Conservation (phyloP, 2,888 invertebrate genomes). For the Hydrotaea cyrtoneurina region DNA sequence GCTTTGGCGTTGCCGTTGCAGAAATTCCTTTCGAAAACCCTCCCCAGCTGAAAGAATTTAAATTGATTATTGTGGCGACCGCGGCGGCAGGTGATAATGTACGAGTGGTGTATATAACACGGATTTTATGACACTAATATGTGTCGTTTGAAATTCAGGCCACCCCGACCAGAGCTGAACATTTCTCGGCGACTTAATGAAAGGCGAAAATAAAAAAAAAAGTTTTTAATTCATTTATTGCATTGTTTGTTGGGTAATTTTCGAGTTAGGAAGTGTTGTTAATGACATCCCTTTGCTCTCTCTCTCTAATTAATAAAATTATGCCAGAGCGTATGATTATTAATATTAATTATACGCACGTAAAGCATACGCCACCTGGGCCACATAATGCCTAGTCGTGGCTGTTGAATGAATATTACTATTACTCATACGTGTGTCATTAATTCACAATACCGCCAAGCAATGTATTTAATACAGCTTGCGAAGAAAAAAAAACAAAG, state of each 20-base stretch:
- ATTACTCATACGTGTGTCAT: background rate
- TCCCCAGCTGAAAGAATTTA: conserved; percentile 15
- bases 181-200: background rate
- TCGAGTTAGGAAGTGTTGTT: background rate
- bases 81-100: background rate
- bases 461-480: too few relatives aligned
- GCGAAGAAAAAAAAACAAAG: background rate
- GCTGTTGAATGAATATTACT: background rate
- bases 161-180: background rate
- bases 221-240: conserved; percentile 16
- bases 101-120: conserved; percentile 5
- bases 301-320: conserved; percentile 16
- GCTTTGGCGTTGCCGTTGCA: conserved; percentile 1
- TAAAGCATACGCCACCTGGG: conserved; percentile 14
- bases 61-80: conserved; percentile 32
- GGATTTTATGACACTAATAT: background rate
- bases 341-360: conserved; percentile 11
- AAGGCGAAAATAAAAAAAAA: background rate
- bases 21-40: background rate
- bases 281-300: background rate
- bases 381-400: background rate
- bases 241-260: background rate
- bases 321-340: conserved; percentile 20
- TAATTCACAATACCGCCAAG: too few relatives aligned
- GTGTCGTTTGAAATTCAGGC: background rate